Evolutionary conservation across 1,140 invertebrate genomes (phyloP), one percentile per base, ranked within the genome.

Genomic region (Microvelia longipes): DNA sequence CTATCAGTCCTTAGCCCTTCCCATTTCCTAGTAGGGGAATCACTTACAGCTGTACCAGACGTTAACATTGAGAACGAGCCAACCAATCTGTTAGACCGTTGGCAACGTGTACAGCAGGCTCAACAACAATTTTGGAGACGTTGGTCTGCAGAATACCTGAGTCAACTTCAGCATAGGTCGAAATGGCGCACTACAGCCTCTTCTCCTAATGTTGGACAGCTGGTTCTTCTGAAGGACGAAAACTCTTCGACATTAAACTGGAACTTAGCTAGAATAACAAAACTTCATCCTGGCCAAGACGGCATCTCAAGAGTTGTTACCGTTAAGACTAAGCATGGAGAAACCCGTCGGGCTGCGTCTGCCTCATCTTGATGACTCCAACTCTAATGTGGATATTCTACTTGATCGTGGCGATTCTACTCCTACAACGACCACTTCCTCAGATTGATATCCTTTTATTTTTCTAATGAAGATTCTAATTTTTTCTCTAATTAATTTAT

Each of bases 1-100:
- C 62, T 74, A 15, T 67, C 71, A 24, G 26, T 67, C 15, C 62
- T 78, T 0, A 75, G 74, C 60, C 77, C 77, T 2, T 73, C 68
- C 1, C 77, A 78, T 66, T 77, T 77, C 63, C 66, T 77, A 0
- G 76, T 77, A 50, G 74, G 74, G 26, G 19, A 64, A 66, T 70
- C 76, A 74, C 66, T 79, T 77, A 74, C 72, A 66, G 70, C 74
- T 71, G 28, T 74, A 77, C 78, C 78, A 14, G 75, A 75, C 69
- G 73, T 77, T 35, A 74, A 75, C 61, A 50, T 76, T 68, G 68
- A 11, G 14, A 70, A 19, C 35, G 62, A 24, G 75, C 74, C n/a
- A n/a, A n/a, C 68, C 63, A 71, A 61, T 66, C 73, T 29, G 30
- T 60, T 27, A 5, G 19, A 50, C 35, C 35, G 35, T 11, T 50